These are phyloP conservation scores for Trimorus sp. DNA, from an alignment of 2,888 invertebrate species.

Conservation along the genomic window DNA sequence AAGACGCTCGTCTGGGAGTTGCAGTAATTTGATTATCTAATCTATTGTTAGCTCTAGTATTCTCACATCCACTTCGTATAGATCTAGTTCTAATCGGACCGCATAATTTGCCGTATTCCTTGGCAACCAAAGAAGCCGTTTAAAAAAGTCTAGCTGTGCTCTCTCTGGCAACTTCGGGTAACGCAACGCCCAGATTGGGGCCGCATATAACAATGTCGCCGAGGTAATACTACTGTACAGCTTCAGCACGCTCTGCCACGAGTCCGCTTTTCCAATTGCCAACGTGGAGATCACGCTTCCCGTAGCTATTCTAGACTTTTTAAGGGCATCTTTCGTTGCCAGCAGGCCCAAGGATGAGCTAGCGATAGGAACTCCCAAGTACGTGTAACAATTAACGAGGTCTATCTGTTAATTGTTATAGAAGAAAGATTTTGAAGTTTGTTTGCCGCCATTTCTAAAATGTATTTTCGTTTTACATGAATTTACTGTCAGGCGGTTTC, in stretches of 20 bases:
- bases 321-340: conserved; percentile 22
- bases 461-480: conserved; percentile 66
- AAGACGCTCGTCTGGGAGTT: conserved; percentile 5
- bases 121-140: conserved; percentile 11
- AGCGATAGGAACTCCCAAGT: conserved; percentile 30
- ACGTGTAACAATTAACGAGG: conserved; percentile 25
- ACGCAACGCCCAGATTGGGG: conserved; percentile 10
- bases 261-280: not conserved
- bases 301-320: conserved; percentile 26
- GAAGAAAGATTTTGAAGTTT: not conserved
- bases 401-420: conserved; percentile 22
- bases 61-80: conserved; percentile 1
- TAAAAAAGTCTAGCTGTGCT: conserved; percentile 15
- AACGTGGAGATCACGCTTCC: conserved; percentile 19
- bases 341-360: conserved; percentile 24
- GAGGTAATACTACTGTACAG: conserved; percentile 32
- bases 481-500: conserved; percentile 59
- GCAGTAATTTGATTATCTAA: conserved; percentile 1
- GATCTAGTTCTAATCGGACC: conserved; percentile 39
- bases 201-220: conserved; percentile 40
- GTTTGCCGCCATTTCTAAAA: conserved; percentile 58
- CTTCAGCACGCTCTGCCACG: conserved; percentile 7
- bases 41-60: conserved; percentile 7
- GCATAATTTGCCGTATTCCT: conserved; percentile 6
- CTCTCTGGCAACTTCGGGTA: not conserved